phyloP scores from a whole-genome alignment of 2,888 invertebrate genomes.

The Plebejus argus region DNA sequence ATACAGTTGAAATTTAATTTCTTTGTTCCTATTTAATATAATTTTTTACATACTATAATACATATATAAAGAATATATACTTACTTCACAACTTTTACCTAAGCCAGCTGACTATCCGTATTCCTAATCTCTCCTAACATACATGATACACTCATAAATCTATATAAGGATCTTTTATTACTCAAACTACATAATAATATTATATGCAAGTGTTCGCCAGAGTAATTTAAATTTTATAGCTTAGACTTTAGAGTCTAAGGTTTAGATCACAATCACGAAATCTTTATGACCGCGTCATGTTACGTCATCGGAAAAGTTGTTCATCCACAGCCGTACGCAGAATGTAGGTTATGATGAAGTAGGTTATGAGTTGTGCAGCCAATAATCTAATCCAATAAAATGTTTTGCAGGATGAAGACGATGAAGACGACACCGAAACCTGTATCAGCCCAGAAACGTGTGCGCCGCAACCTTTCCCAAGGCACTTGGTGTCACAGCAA shows the following conservation, averaged over 20 bases:
- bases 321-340: background rate
- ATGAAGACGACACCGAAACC: slow-evolving; percentile 74
- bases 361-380: background rate
- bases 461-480: slow-evolving; percentile 73
- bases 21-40: too few species aligned
- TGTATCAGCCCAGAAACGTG: slow-evolving; percentile 67
- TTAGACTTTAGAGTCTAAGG: background rate
- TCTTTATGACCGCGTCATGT: background rate
- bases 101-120: background rate
- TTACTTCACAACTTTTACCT: background rate
- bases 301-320: slow-evolving; percentile 20
- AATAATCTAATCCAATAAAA: background rate
- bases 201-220: background rate
- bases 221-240: background rate
- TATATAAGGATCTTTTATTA: slow-evolving; percentile 6
- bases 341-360: slow-evolving; percentile 6
- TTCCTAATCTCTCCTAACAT: background rate
- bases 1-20: too few species aligned
- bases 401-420: slow-evolving; percentile 67
- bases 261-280: background rate
- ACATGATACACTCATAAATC: background rate
- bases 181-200: too few species aligned
- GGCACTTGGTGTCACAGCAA: slow-evolving; percentile 64
- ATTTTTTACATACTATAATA: too few species aligned
- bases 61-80: too few species aligned